Evolutionary conservation across 2,113 vertebrate species (phyloP).

Genomic region (Rhizomys pruinosus): DNA sequence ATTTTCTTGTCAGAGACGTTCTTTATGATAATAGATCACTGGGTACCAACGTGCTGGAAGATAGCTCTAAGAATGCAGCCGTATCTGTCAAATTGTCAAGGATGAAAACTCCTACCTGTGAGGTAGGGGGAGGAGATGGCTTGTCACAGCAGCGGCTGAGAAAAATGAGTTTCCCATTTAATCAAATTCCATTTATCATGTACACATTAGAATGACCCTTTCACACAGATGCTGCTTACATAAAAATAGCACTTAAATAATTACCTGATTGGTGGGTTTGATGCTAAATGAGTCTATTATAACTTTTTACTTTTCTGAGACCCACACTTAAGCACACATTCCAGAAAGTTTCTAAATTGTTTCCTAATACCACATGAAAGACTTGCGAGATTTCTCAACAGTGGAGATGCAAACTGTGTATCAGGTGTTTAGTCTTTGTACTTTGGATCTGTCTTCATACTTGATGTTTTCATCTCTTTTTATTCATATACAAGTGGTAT

Average conservation of each 20-base stretch:
- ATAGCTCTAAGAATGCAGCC: neutral
- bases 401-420: neutral
- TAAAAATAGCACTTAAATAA: neutral
- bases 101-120: conserved; percentile 53
- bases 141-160: conserved; percentile 32
- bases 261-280: neutral
- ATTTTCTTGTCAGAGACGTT: conserved; percentile 66
- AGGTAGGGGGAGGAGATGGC: neutral
- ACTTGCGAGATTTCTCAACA: neutral
- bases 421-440: neutral
- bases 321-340: neutral
- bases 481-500: neutral
- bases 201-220: conserved; percentile 29
- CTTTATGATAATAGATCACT: conserved; percentile 30
- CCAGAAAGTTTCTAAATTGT: conserved; percentile 25
- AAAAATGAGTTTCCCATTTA: neutral
- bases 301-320: conserved; percentile 18
- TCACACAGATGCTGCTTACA: neutral
- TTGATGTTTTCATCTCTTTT: conserved; percentile 2
- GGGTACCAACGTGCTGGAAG: neutral
- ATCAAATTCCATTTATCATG: neutral
- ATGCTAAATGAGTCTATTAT: conserved; percentile 7
- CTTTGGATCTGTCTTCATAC: neutral
- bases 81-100: conserved; percentile 63
- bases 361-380: neutral